Conservation (phyloP, 30 jellyfish, hydroid and myxozoan genomes). For the Aurelia aurita region DNA sequence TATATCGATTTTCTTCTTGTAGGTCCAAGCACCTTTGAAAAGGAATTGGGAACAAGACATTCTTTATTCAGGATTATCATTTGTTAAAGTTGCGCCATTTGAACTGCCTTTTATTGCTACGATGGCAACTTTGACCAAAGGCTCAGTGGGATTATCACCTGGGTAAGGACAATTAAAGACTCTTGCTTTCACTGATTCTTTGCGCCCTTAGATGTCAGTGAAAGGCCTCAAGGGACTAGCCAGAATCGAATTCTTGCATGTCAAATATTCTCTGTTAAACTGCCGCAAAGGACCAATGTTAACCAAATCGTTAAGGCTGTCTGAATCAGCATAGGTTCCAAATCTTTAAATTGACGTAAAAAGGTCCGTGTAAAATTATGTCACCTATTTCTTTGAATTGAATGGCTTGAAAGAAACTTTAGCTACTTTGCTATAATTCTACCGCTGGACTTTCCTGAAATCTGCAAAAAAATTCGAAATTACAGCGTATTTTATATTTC, state of each 20-base stretch:
- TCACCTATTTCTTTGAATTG: too few relatives aligned
- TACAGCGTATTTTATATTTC: too few relatives aligned
- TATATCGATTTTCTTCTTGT: not conserved
- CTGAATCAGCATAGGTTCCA: too few relatives aligned
- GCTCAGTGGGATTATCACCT: not conserved
- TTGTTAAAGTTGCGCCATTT: conserved; percentile 78
- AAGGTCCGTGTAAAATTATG: too few relatives aligned
- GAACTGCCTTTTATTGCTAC: conserved; percentile 54
- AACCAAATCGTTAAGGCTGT: not conserved
- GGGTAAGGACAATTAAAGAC: conserved; percentile 42
- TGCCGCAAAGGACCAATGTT: too few relatives aligned
- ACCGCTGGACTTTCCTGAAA: too few relatives aligned
- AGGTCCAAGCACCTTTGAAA: conserved; percentile 77
- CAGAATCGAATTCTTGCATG: not conserved
- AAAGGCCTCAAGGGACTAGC: not conserved
- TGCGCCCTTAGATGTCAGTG: not conserved
- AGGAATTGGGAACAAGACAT: conserved; percentile 82
- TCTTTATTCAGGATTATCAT: conserved; percentile 73
- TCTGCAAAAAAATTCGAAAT: too few relatives aligned
- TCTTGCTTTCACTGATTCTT: not conserved
- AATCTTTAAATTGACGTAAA: too few relatives aligned
- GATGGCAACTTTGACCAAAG: conserved; percentile 33
- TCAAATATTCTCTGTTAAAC: not conserved
- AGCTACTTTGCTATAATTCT: too few relatives aligned
- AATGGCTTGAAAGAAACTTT: too few relatives aligned